Base-by-base conservation (phyloP, 2,888 invertebrate species). In the Dione vanillae region DNA sequence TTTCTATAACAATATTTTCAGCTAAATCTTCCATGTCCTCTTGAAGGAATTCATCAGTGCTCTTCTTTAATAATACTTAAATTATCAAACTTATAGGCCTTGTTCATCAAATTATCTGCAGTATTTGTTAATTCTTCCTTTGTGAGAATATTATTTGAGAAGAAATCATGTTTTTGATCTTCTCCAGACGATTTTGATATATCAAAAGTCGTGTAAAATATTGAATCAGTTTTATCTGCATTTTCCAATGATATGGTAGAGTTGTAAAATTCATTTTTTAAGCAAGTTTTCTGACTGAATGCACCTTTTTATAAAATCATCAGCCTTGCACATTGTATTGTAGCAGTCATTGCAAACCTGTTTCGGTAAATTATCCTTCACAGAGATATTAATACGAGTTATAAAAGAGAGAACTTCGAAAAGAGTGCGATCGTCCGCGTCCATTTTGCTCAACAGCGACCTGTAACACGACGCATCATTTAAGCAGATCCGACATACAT, bases 261-360 rank as follows among this genome's bases (percentile, higher is more conserved):
- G 12, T 56, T 43, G 10, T 75, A 75, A 27, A 81, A 80, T 37
- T 85, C 74, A 35, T 83, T 83, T 56, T 79, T 82, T 75, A n/a
- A 92, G 76, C 72, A 85, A 78, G 0, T 77, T 75, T 45, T 92
- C 88, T 0, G 89, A 86, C 40, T 87, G 82, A 2, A 85, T 72
- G 71, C 89, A 92, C 2, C 84, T 86, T n/a, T 83, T 83, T 78
- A 86, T 90, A 67, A 92, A 91, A 27, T 83, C 82, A 41, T 89
- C 84, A 27, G 86, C 83, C 73, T 86, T 87, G 40, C 77, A 78
- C 79, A 92, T 78, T 20, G 83, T 78, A 37, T 74, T 51, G 70
- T 85, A 85, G 73, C 92, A 93, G 37, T 86, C 85, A 62, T 73
- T 74, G 77, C 92, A 93, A 67, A 93, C 83, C 73, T 89, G 89